Evolutionary conservation across 2,888 invertebrate genomes (phyloP).

Genomic region (Drosophila meridionalis): DNA sequence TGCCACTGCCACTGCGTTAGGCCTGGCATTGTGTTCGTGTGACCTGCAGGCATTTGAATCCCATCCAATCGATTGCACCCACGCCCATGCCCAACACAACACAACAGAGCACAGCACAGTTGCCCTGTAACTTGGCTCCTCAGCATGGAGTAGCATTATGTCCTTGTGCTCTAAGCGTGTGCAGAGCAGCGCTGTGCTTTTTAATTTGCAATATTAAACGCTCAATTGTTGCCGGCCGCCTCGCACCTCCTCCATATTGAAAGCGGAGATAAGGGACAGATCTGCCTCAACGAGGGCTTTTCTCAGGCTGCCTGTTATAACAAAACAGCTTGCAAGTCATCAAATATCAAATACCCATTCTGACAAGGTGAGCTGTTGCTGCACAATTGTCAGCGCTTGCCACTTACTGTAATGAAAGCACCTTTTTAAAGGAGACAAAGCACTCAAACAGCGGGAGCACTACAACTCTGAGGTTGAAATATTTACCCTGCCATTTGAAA

Average conservation of each 20-base stretch:
- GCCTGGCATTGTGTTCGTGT: slow-evolving; percentile 36
- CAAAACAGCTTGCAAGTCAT: slow-evolving; percentile 27
- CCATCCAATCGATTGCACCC: slow-evolving; percentile 50
- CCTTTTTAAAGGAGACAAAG: not conserved
- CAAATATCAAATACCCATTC: slow-evolving; percentile 31
- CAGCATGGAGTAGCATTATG: slow-evolving; percentile 36
- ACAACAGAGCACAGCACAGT: slow-evolving; percentile 7
- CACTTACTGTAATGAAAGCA: slow-evolving; percentile 44
- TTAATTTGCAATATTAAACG: slow-evolving; percentile 60
- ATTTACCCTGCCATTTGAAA: not conserved
- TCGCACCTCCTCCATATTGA: slow-evolving; percentile 6
- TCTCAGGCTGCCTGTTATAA: slow-evolving; percentile 16
- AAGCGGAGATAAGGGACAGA: slow-evolving; percentile 30
- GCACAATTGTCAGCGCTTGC: slow-evolving; percentile 19
- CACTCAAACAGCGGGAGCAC: not conserved
- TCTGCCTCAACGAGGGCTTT: slow-evolving; percentile 13
- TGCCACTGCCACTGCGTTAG: slow-evolving; percentile 56
- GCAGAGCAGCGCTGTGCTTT: slow-evolving; percentile 20
- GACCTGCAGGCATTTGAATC: slow-evolving; percentile 69
- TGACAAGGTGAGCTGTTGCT: slow-evolving; percentile 16
- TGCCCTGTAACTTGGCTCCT: slow-evolving; percentile 27
- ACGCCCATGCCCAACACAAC: slow-evolving; percentile 21
- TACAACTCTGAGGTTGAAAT: not conserved
- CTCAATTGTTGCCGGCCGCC: slow-evolving; percentile 40
- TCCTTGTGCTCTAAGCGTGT: slow-evolving; percentile 33